Percentiles rank a stretch among this genome's conserved stretches.
These are phyloP conservation scores for Phycodurus eques DNA, from an alignment of 2,113 vertebrate species.

Conservation along the genomic window DNA sequence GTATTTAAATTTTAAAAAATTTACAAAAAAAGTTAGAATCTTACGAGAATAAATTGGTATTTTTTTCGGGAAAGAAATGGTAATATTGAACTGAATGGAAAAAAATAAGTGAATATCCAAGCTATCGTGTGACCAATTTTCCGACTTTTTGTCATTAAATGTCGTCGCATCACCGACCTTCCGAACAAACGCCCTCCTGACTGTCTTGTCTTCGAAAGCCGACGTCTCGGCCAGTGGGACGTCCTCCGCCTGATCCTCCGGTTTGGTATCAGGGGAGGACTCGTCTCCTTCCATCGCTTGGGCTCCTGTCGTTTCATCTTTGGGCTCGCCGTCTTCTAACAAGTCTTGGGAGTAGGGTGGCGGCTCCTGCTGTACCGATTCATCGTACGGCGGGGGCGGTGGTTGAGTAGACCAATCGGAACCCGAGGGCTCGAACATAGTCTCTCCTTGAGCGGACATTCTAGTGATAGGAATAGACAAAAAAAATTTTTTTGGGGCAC, in stretches of 20 bases:
- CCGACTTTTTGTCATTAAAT: neutral
- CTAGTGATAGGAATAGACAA: neutral
- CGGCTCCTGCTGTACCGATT: neutral
- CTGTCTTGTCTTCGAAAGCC: conserved; percentile 51
- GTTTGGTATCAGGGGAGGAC: conserved; percentile 14
- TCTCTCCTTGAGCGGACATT: conserved; percentile 3
- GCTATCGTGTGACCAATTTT: neutral
- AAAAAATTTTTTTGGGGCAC: neutral
- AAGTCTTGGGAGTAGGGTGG: conserved; percentile 48
- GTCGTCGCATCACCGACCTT: conserved; percentile 59
- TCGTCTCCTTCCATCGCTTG: neutral
- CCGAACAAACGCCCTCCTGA: conserved; percentile 63
- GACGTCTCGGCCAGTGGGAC: neutral
- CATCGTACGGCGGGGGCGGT: conserved; percentile 12
- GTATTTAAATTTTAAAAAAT: no score
- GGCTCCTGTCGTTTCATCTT: neutral
- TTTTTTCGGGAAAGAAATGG: no score
- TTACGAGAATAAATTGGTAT: no score
- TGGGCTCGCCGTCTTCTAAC: conserved; percentile 1
- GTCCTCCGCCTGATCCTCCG: conserved; percentile 13
- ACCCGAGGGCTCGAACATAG: neutral
- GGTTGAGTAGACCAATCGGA: neutral
- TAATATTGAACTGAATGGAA: no score
- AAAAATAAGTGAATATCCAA: no score
- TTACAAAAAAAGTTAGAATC: no score